Percentiles rank a stretch among this genome's conserved stretches.
Conservation (phyloP, 2,113 vertebrate species). For the Myotis lucifugus region DNA sequence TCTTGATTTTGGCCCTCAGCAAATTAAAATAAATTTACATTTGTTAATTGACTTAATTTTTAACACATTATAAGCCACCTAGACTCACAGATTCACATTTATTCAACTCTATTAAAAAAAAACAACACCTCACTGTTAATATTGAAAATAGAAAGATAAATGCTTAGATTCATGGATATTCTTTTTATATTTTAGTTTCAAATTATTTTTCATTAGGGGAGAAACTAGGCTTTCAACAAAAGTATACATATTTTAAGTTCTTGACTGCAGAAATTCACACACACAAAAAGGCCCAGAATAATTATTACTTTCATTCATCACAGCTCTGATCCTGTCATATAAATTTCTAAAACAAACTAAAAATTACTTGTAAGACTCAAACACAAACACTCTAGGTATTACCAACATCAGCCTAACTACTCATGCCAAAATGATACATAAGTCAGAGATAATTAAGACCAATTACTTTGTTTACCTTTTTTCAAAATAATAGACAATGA, state of each 20-base stretch:
- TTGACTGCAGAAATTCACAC: background rate
- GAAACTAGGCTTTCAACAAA: constrained; percentile 29
- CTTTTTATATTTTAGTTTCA: constrained; percentile 33
- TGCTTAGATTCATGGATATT: background rate
- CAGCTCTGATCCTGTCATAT: background rate
- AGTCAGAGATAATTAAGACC: background rate
- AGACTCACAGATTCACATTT: background rate
- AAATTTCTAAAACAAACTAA: constrained; percentile 7
- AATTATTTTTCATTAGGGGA: constrained; percentile 10
- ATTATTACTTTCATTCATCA: constrained; percentile 30
- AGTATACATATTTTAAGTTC: constrained; percentile 20
- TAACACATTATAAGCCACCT: constrained; percentile 10
- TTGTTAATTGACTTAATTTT: constrained; percentile 33
- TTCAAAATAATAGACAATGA: constrained; percentile 32
- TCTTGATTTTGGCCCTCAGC: background rate
- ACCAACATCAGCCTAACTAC: background rate
- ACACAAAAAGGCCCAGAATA: background rate
- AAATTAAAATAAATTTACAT: constrained; percentile 55
- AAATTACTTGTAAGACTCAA: constrained; percentile 14
- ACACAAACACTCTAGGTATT: background rate
- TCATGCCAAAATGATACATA: background rate
- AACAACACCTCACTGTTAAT: background rate
- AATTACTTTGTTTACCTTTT: background rate
- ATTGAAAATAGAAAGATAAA: constrained; percentile 40
- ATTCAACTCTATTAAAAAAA: background rate